Conservation (phyloP, 2,113 vertebrate genomes). For the Nesoenas mayeri region DNA sequence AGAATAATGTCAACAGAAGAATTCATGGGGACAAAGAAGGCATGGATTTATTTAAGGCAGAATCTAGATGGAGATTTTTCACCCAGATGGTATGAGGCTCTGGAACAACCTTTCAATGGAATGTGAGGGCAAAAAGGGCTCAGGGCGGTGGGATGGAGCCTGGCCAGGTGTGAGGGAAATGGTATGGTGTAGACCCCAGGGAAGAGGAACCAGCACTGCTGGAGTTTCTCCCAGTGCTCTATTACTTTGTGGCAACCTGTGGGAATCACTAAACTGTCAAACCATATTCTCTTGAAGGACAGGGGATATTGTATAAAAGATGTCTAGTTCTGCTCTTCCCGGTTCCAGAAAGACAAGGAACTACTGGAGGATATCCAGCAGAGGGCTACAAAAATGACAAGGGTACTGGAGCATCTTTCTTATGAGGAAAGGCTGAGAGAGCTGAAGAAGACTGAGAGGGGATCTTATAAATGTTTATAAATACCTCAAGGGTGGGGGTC, state of each 20-base stretch:
- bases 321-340: too few species aligned
- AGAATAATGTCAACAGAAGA: not conserved
- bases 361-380: too few species aligned
- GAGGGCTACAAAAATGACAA: too few species aligned
- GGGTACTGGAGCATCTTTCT: too few species aligned
- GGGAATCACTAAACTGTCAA: not conserved
- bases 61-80: not conserved
- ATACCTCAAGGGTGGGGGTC: too few species aligned
- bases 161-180: not conserved
- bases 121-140: not conserved
- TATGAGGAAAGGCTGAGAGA: too few species aligned
- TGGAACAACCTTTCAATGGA: not conserved
- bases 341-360: too few species aligned
- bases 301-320: not conserved
- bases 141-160: not conserved
- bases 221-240: not conserved
- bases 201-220: not conserved
- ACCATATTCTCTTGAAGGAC: not conserved
- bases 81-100: not conserved
- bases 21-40: not conserved
- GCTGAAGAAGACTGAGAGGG: too few species aligned
- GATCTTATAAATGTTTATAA: too few species aligned
- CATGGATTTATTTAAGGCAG: not conserved
- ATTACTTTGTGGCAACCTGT: not conserved
- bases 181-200: too few species aligned